Evolutionary conservation across 37 sponge, comb jelly and placozoan genomes (phyloP).

Genomic region (Halisarca cf. caerulea): DNA sequence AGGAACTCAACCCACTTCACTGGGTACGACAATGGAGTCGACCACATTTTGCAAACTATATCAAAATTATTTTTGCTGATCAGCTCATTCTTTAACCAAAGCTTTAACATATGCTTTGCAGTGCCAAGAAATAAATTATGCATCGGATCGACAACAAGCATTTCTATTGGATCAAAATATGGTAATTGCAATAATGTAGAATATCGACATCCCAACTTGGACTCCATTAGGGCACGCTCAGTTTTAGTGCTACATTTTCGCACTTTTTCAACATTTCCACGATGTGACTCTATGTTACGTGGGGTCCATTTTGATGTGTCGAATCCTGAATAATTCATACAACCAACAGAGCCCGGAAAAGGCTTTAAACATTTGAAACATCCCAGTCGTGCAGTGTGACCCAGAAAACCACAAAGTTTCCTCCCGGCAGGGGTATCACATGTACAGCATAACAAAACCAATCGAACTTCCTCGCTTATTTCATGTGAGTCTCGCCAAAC

Average conservation of each 20-base stretch:
- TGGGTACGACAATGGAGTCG: slow-evolving; percentile 20
- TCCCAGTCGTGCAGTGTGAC: slow-evolving; percentile 34
- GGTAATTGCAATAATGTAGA: slow-evolving; percentile 26
- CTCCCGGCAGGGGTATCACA: slow-evolving; percentile 67
- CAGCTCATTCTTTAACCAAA: slow-evolving; percentile 25
- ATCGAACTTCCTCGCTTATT: slow-evolving; percentile 2
- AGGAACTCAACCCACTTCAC: slow-evolving; percentile 24
- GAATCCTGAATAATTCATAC: slow-evolving; percentile 27
- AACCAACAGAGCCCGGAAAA: slow-evolving; percentile 30
- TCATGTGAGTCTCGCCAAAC: neutral
- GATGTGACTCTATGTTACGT: slow-evolving; percentile 4
- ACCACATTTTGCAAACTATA: slow-evolving; percentile 7
- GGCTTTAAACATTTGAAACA: slow-evolving; percentile 37
- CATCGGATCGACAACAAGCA: slow-evolving; percentile 43
- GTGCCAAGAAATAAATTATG: slow-evolving; percentile 41
- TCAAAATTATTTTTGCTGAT: neutral
- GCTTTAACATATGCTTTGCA: slow-evolving; percentile 25
- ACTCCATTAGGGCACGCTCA: slow-evolving; percentile 6
- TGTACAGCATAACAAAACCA: slow-evolving; percentile 34
- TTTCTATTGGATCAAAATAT: slow-evolving; percentile 28
- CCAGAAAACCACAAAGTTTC: slow-evolving; percentile 56
- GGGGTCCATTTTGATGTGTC: neutral
- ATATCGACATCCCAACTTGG: slow-evolving; percentile 40
- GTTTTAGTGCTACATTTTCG: slow-evolving; percentile 1
- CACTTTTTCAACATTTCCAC: slow-evolving; percentile 17